Conservation (phyloP, 2,888 invertebrate genomes). For the Monoplex corrugatus region DNA sequence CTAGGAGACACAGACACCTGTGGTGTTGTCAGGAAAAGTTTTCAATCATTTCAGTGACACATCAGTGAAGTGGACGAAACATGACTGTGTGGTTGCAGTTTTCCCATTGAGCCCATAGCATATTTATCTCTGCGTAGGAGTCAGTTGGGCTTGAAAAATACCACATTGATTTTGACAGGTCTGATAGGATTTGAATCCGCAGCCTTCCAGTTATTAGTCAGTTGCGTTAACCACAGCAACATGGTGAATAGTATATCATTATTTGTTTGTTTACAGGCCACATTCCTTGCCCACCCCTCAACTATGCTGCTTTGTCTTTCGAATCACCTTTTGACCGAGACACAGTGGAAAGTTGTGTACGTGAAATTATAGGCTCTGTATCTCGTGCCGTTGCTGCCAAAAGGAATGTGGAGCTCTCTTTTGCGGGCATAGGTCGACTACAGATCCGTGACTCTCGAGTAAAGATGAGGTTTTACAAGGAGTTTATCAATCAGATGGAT, state of each 20-base stretch:
- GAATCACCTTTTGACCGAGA: constrained; percentile 81
- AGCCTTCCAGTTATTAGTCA: no score
- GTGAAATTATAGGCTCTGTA: constrained; percentile 79
- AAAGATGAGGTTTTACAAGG: constrained; percentile 82
- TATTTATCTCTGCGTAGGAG: no score
- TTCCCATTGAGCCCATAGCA: no score
- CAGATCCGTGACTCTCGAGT: constrained; percentile 78
- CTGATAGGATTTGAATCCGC: no score
- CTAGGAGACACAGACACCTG: no score
- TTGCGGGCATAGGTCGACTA: constrained; percentile 79
- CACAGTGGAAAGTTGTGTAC: constrained; percentile 80
- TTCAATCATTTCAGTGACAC: no score
- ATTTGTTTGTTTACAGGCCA: constrained; percentile 70
- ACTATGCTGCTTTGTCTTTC: constrained; percentile 79
- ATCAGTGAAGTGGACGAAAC: no score
- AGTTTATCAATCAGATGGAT: constrained; percentile 81
- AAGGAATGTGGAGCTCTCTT: constrained; percentile 80
- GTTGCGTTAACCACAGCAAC: no score
- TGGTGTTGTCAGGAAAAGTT: no score
- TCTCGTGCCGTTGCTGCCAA: constrained; percentile 75
- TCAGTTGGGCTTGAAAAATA: no score
- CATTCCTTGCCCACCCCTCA: constrained; percentile 80
- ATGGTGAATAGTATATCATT: neutral
- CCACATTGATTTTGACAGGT: no score
- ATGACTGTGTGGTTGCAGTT: no score